Conservation (phyloP, 2,113 vertebrate species). For the Daphoenositta chrysoptera region DNA sequence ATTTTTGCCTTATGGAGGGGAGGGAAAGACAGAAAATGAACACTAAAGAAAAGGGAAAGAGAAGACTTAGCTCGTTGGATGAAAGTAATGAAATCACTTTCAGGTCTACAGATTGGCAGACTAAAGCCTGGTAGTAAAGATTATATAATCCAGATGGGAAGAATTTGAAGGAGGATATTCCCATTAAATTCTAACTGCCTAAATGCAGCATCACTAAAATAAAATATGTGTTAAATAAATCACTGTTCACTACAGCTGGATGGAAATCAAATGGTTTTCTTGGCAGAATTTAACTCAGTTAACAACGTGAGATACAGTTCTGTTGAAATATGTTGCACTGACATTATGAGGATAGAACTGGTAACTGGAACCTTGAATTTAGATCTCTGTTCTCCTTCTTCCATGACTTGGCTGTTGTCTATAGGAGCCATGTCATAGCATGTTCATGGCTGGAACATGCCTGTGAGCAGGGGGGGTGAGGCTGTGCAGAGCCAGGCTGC, state of each 20-base stretch:
- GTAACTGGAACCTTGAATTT: not conserved
- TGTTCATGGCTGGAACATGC: not conserved
- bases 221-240: not conserved
- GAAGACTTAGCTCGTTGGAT: not conserved
- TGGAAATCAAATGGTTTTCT: not conserved
- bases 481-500: fast-evolving
- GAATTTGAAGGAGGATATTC: not conserved
- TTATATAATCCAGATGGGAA: not conserved
- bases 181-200: not conserved
- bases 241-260: not conserved
- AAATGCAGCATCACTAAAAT: not conserved
- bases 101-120: not conserved
- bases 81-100: not conserved
- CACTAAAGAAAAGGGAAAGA: not conserved
- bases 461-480: not conserved
- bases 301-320: not conserved
- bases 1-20: not conserved
- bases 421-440: not conserved
- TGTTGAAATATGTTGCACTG: not conserved
- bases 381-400: not conserved
- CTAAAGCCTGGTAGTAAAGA: not conserved
- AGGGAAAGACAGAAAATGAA: not conserved
- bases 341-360: not conserved
- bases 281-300: not conserved
- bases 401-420: not conserved